These are phyloP conservation scores for Mungos mungo DNA, from an alignment of 2,113 vertebrate species.

Conservation along the genomic window DNA sequence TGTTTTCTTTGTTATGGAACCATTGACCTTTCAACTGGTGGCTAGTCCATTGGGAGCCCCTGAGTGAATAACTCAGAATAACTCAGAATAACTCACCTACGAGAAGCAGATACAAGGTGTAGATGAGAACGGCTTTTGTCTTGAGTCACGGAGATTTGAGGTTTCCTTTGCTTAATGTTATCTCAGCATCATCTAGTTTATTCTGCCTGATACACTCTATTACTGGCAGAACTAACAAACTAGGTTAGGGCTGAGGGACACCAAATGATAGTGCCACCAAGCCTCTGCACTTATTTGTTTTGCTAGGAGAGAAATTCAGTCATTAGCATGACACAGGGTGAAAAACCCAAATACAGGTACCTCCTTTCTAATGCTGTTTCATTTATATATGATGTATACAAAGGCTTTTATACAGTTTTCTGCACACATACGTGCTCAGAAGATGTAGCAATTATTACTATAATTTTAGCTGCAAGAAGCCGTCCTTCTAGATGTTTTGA, in stretches of 20 bases:
- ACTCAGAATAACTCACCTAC: neutral
- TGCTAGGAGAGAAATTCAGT: neutral
- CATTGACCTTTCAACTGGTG: fast-evolving
- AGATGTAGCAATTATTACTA: neutral
- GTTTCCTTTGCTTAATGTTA: neutral
- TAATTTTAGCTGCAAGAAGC: neutral
- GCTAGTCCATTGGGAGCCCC: no score
- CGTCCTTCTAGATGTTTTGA: neutral
- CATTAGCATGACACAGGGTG: neutral
- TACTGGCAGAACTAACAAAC: neutral
- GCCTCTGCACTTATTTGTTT: neutral
- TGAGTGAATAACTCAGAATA: neutral
- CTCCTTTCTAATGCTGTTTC: neutral
- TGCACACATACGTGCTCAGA: neutral
- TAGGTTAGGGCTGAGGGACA: neutral
- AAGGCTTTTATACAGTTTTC: neutral
- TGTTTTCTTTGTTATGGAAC: fast-evolving
- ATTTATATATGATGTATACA: neutral
- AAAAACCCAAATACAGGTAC: neutral
- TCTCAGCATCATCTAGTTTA: neutral
- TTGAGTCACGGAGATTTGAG: neutral
- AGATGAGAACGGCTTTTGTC: neutral
- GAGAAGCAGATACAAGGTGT: fast-evolving
- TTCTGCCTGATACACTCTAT: neutral
- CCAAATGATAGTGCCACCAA: neutral